Evolutionary conservation across 2,113 vertebrate species (phyloP).

Genomic region (Phrynosoma platyrhinos): DNA sequence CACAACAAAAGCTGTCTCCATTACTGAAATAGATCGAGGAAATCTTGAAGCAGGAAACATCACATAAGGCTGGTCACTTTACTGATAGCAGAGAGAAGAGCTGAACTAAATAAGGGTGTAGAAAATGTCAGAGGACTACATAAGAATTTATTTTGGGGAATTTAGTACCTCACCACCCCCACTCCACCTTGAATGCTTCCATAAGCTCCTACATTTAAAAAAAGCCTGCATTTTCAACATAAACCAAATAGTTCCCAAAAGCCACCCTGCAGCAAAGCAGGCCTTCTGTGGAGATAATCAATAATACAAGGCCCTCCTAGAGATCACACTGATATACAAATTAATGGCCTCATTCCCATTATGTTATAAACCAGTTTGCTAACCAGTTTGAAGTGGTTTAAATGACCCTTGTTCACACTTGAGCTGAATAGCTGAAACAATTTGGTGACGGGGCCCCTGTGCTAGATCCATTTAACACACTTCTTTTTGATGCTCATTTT

Average conservation of each 20-base stretch:
- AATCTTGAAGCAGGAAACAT: not conserved
- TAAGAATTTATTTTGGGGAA: not conserved
- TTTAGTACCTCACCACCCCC: not conserved
- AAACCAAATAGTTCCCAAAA: not conserved
- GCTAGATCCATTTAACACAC: no score
- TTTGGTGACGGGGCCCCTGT: no score
- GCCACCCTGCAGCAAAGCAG: slow-evolving; percentile 21
- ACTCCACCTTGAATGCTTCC: slow-evolving; percentile 2
- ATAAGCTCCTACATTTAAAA: not conserved
- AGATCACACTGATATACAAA: slow-evolving; percentile 6
- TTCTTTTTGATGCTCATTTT: no score
- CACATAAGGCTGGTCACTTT: no score
- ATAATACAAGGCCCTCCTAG: not conserved
- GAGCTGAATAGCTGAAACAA: no score
- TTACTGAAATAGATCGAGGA: not conserved
- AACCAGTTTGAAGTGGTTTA: no score
- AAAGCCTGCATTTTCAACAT: slow-evolving; percentile 9
- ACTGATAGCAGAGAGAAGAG: no score
- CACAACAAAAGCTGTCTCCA: not conserved
- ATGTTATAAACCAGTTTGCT: no score
- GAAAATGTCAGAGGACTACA: not conserved
- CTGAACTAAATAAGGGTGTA: not conserved
- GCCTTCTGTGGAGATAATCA: slow-evolving; percentile 28
- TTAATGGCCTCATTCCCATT: no score
- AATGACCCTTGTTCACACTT: no score